Percentiles rank a stretch among this genome's conserved stretches.
These are phyloP conservation scores for Varecia variegata DNA, from an alignment of 2,797 vertebrate species.

Conservation along the genomic window DNA sequence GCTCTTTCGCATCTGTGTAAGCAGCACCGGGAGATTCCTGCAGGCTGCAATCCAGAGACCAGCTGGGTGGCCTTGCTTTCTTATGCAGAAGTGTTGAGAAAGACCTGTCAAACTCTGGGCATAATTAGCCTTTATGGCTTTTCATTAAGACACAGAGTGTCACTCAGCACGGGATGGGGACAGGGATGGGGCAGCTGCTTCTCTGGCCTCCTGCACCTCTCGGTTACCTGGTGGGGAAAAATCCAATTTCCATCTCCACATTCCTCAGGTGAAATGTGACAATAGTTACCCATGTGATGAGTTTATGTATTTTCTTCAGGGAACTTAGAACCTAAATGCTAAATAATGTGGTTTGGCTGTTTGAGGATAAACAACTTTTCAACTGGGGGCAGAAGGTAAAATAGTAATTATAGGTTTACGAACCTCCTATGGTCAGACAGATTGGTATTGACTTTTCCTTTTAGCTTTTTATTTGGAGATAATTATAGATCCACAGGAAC, in stretches of 20 bases:
- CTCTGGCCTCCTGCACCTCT: not conserved
- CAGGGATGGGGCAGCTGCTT: not conserved
- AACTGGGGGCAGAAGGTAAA: not conserved
- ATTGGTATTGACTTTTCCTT: not conserved
- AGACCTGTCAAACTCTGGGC: slow-evolving; percentile 36
- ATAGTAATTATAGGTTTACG: not conserved
- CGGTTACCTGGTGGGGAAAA: not conserved
- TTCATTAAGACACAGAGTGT: slow-evolving; percentile 53
- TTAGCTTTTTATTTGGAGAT: not conserved
- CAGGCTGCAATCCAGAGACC: slow-evolving; percentile 42
- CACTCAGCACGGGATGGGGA: slow-evolving; percentile 28
- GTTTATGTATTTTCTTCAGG: not conserved
- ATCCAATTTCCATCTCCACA: not conserved
- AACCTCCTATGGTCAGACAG: not conserved
- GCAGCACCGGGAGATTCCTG: slow-evolving; percentile 53
- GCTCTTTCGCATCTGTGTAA: slow-evolving; percentile 56
- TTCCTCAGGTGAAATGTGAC: not conserved
- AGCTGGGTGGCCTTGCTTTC: slow-evolving; percentile 73
- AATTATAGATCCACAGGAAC: not conserved
- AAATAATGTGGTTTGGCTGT: not conserved
- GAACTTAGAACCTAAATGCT: not conserved
- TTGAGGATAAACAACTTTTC: not conserved
- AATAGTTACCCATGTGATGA: not conserved
- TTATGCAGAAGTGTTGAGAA: slow-evolving; percentile 66
- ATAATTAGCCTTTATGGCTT: slow-evolving; percentile 69